Percentiles rank a stretch among this genome's conserved stretches.
Evolutionary conservation across 2,797 vertebrate genomes (phyloP).

Genomic region (Diglossa cyanea): DNA sequence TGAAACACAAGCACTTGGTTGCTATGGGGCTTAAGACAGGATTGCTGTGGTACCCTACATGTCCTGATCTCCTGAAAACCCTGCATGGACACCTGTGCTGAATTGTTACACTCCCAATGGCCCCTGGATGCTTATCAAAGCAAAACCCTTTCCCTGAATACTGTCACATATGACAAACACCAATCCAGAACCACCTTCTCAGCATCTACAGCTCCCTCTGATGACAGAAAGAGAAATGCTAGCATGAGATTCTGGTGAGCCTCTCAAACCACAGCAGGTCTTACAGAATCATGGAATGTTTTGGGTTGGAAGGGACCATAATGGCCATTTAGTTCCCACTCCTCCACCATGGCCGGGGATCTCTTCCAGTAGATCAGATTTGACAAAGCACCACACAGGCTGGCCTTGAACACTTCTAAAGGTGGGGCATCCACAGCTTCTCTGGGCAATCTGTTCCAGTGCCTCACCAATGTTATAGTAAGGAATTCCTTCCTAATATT

Average conservation of each 20-base stretch:
- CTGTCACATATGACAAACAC: background rate
- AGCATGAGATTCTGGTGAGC: background rate
- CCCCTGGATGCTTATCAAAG: background rate
- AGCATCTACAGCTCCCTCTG: background rate
- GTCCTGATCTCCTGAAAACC: background rate
- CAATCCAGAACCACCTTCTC: background rate
- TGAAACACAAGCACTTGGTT: background rate
- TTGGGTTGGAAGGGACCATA: background rate
- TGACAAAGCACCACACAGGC: background rate
- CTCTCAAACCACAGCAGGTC: background rate
- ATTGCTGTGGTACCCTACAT: background rate
- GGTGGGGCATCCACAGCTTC: background rate
- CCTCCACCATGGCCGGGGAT: no score
- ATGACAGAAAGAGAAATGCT: rapidly evolving
- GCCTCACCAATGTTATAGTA: background rate
- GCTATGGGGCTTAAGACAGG: background rate
- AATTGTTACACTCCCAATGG: background rate
- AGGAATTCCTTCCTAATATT: background rate
- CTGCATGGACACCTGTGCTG: rapidly evolving
- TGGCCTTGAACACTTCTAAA: background rate
- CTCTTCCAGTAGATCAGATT: no score
- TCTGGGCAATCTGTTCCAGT: background rate
- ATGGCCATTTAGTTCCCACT: background rate
- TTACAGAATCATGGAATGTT: background rate
- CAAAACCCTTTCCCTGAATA: background rate